Conservation (phyloP, 1,140 invertebrate species). For the Diachasmimorpha longicaudata region DNA sequence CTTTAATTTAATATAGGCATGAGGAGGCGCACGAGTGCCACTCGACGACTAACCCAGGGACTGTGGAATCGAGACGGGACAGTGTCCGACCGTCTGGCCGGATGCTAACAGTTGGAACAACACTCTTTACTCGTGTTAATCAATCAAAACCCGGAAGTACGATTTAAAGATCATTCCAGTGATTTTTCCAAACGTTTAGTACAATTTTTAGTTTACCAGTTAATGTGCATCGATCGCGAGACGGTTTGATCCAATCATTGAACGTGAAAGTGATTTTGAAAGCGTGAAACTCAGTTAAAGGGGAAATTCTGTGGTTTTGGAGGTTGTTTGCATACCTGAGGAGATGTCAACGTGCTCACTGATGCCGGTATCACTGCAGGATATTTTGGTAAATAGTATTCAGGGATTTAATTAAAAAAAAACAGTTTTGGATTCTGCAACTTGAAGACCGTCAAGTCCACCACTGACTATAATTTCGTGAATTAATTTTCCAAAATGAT, state of each 20-base stretch:
- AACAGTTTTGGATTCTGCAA: not conserved
- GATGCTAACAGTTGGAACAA: constrained; percentile 43
- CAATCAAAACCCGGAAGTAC: not conserved
- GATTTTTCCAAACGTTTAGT: not conserved
- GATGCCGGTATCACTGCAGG: constrained; percentile 60
- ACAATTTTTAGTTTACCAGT: not conserved
- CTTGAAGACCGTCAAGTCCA: not conserved
- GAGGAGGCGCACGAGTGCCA: constrained; percentile 10
- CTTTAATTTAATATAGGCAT: constrained; percentile 52
- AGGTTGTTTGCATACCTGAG: not conserved
- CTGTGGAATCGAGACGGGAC: constrained; percentile 48
- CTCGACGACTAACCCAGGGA: constrained; percentile 11
- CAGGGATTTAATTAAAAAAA: not conserved
- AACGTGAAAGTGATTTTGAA: constrained; percentile 24
- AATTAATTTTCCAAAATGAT: no score
- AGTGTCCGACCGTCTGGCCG: constrained; percentile 53
- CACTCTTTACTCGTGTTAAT: not conserved
- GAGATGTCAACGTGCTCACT: constrained; percentile 58
- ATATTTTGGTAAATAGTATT: constrained; percentile 57
- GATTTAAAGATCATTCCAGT: not conserved
- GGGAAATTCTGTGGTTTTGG: not conserved
- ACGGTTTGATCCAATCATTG: not conserved
- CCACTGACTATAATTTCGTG: no score
- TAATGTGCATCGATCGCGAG: not conserved
- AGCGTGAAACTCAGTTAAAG: constrained; percentile 18